A percentile compares a stretch with the other conserved stretches of the same genome.
These are phyloP conservation scores for Drosophila subsilvestris DNA, from an alignment of 2,888 invertebrate genomes.

Conservation along the genomic window DNA sequence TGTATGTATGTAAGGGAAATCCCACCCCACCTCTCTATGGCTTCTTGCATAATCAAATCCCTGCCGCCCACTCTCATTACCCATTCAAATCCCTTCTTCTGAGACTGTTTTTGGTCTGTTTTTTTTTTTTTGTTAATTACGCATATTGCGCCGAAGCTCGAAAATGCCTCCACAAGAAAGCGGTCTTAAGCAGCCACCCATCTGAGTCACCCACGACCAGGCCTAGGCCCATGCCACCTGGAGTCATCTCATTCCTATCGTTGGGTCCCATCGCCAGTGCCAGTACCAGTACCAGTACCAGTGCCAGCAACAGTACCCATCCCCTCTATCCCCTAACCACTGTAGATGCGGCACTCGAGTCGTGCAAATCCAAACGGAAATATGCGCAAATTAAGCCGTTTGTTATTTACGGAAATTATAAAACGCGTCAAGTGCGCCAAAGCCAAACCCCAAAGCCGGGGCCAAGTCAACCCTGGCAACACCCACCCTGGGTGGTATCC, in stretches of 20 bases:
- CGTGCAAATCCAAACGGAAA: slow-evolving; percentile 79
- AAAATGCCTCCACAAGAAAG: slow-evolving; percentile 43
- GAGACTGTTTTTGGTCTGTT: background rate
- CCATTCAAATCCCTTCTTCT: background rate
- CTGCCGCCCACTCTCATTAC: background rate
- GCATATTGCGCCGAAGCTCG: slow-evolving; percentile 56
- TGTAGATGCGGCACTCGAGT: slow-evolving; percentile 63
- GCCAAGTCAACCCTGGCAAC: slow-evolving; percentile 49
- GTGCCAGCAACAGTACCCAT: background rate
- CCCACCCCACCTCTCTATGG: background rate
- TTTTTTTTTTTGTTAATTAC: slow-evolving; percentile 56
- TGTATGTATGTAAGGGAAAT: background rate
- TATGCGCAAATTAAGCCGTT: slow-evolving; percentile 82
- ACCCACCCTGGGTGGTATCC: background rate
- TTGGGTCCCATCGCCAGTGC: background rate
- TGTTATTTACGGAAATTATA: slow-evolving; percentile 82
- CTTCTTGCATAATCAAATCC: background rate
- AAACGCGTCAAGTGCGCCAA: slow-evolving; percentile 81
- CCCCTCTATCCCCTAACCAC: background rate
- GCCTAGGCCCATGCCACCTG: background rate
- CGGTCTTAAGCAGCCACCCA: slow-evolving; percentile 11
- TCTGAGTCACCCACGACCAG: slow-evolving; percentile 16
- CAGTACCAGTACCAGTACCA: too few species aligned
- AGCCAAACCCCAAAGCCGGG: slow-evolving; percentile 31
- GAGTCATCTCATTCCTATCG: too few species aligned